Evolutionary conservation across 92 coral and sea anemone genomes (phyloP).

Genomic region (Plumapathes pennacea): DNA sequence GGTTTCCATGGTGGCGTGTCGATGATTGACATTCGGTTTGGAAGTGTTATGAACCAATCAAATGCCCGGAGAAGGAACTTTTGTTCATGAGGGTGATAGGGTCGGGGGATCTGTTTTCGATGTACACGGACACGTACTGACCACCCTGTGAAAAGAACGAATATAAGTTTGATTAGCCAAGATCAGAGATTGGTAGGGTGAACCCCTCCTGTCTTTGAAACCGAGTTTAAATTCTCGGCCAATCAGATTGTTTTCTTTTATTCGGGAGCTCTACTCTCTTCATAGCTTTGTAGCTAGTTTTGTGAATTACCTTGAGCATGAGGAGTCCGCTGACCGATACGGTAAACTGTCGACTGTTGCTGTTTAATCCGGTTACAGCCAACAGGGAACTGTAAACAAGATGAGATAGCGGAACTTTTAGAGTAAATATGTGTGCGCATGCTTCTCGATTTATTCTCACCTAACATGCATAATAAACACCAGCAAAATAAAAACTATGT

Average conservation of each 20-base stretch:
- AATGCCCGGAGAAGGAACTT: constrained; percentile 88
- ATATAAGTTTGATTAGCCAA: no score
- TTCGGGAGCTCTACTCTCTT: no score
- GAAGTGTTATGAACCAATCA: constrained; percentile 79
- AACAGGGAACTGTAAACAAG: constrained; percentile 60
- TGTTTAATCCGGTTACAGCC: constrained; percentile 84
- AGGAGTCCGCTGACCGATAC: constrained; percentile 83
- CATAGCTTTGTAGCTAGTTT: background rate
- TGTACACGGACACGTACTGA: constrained; percentile 84
- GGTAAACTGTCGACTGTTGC: constrained; percentile 87
- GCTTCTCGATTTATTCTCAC: background rate
- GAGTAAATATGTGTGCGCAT: no score
- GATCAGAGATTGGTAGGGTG: no score
- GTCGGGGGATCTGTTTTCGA: constrained; percentile 91
- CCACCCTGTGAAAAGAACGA: constrained; percentile 64
- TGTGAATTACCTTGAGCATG: constrained; percentile 69
- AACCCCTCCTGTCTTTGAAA: no score
- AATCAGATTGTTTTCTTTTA: no score
- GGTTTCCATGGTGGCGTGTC: no score
- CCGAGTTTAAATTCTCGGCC: no score
- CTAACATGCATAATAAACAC: background rate
- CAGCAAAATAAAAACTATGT: background rate
- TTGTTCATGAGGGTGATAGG: constrained; percentile 65
- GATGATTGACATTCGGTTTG: no score
- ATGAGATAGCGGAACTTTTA: no score